Evolutionary conservation across 1,140 invertebrate species (phyloP).

Genomic region (Drosophila asahinai): DNA sequence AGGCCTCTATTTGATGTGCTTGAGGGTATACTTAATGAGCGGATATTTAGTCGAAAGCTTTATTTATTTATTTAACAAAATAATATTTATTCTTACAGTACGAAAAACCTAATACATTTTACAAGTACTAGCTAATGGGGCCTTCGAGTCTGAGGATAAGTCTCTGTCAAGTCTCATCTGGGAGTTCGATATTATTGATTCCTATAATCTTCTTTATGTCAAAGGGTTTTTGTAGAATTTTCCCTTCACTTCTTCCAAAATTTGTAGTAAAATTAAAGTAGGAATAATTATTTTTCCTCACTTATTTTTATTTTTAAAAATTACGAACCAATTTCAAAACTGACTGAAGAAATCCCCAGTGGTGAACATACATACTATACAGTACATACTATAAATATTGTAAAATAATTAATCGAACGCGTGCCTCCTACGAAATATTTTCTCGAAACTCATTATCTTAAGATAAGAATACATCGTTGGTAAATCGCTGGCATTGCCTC

Average conservation of each 20-base stretch:
- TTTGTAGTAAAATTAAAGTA: no score
- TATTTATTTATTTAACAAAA: constrained; percentile 10
- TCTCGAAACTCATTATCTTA: not conserved
- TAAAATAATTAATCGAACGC: not conserved
- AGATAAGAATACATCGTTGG: not conserved
- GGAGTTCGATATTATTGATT: not conserved
- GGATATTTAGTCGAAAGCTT: constrained; percentile 1
- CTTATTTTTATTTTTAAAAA: no score
- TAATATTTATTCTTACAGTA: no score
- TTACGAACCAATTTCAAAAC: no score
- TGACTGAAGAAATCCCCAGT: no score
- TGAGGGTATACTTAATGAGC: no score
- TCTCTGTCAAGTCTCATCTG: not conserved
- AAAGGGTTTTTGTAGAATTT: no score
- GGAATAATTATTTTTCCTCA: no score
- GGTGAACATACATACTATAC: no score
- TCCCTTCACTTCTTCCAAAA: no score
- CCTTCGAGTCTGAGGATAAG: not conserved
- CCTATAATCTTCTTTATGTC: no score
- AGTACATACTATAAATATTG: not conserved
- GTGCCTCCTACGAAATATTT: not conserved
- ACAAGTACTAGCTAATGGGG: not conserved
- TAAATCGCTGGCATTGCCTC: not conserved
- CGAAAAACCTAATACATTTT: not conserved
- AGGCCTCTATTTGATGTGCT: not conserved